These are phyloP conservation scores for Spilogale gracilis DNA, from an alignment of 2,113 vertebrate genomes.

Conservation along the genomic window DNA sequence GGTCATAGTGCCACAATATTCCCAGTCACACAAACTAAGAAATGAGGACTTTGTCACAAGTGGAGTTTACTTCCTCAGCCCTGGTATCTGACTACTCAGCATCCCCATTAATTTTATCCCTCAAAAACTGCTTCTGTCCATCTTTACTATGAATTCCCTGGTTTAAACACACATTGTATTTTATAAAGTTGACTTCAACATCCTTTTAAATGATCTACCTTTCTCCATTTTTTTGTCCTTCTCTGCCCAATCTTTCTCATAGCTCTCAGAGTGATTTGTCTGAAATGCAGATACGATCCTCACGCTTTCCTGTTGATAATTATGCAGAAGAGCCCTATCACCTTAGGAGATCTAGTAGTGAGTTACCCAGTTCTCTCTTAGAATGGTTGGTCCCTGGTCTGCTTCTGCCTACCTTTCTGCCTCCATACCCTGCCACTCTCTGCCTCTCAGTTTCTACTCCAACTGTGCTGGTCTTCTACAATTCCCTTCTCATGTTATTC, in stretches of 20 bases:
- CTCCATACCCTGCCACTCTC: background rate
- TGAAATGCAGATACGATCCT: background rate
- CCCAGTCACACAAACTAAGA: background rate
- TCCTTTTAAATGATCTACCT: background rate
- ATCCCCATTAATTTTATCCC: background rate
- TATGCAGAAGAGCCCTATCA: background rate
- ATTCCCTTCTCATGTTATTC: background rate
- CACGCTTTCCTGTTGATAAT: background rate
- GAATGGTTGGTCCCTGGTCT: rapidly evolving
- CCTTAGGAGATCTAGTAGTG: rapidly evolving
- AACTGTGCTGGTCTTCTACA: background rate
- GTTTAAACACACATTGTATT: background rate
- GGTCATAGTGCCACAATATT: background rate
- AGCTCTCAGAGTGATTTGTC: background rate
- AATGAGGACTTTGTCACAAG: background rate
- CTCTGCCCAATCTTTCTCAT: background rate
- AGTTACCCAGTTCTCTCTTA: background rate
- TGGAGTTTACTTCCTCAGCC: background rate
- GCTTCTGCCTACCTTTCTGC: background rate
- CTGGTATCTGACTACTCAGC: background rate
- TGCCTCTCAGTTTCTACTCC: background rate
- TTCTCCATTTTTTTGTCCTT: background rate
- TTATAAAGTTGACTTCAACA: background rate
- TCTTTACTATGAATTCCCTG: background rate
- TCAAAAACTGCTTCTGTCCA: background rate